Base-by-base conservation (phyloP, 2,113 vertebrate species). In the Mellivora capensis region DNA sequence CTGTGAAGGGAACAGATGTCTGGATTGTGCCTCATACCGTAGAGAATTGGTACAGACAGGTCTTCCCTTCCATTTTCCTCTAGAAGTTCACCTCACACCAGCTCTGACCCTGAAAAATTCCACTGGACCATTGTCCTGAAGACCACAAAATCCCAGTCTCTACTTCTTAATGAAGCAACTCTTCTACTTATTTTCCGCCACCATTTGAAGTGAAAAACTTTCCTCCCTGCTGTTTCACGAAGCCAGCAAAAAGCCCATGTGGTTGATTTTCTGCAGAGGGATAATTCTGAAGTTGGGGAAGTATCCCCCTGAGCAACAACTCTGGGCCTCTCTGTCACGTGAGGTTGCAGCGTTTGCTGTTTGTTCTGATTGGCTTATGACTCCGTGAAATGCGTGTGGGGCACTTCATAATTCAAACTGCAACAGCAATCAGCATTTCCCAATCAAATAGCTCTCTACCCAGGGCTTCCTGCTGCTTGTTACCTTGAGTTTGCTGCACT, bases 251-350 rank as follows among this genome's bases (percentile, higher is more conserved):
- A 81, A 79, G n/a, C 13, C 89, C 37, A 74, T 57, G 86, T 49
- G 69, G 54, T 49, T 90, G 85, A 90, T 97, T 97, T 96, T 96
- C 85, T 84, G 87, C 69, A 96, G 54, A 93, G 37, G 64, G 67
- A 54, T 42, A 49, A 64, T 69, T 87, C 27, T 31, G 27, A 10
- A 74, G 42, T 62, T 54, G 42, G 29, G 57, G 29, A 86, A 20
- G 18, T 49, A 13, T 8, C 39, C 57, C 44, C 13, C 34, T 44
- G 67, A 77, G 57, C 20, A 69, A 54, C 9, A 6, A 31, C 52
- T 37, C 5, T 34, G 47, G 25, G 72, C 84, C 34, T 72, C 39
- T 82, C 67, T 47, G 57, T 57, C 54, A 72, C 88, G 91, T 47
- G 25, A 87, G 49, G 94, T 6, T 79, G 76, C 34, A 49, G 54